Evolutionary conservation across 2,113 vertebrate genomes (phyloP), one percentile per base, ranked within the genome.

Genomic region (Strigops habroptila): DNA sequence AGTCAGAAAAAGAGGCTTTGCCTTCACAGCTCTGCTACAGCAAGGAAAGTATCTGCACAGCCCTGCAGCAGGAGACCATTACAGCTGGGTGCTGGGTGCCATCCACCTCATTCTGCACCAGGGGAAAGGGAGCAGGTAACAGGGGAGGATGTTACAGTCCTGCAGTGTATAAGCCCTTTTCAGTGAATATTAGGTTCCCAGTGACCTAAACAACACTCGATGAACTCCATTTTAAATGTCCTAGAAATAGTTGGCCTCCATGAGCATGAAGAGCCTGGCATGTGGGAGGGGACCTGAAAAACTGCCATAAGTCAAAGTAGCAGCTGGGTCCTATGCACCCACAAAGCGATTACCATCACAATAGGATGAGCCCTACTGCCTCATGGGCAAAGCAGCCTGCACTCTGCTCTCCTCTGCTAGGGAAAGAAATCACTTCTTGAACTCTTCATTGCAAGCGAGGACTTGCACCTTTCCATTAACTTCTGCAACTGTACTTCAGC

Each of bases 341-440:
- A 57, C 37, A 37, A 80, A 65, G 22, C 0, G 0, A 43, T 24
- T 33, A n/a, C 12, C 46, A 74, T 25, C 35, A 33, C 0, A 14
- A 14, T 6, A 24, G 8, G 21, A 62, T 33, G 25, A 93, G 41
- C 46, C 19, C 60, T 55, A n/a, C 44, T 91, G 57, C 30, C 44
- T 16, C 9, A 39, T 1, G 31, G 60, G n/a, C 31, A 75, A 51
- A 43, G 39, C 35, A 89, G 65, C 39, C 27, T 2, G 0, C 30
- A 53, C 13, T 52, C 62, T 49, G 6, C 52, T 88, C 43, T 82
- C 33, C 52, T 55, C 48, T 41, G 12, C 43, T 22, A 31, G 43
- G 17, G 16, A 73, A 60, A 77, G 39, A 57, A 91, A 77, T 52
- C 4, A 31, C 49, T 49, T 60, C 27, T 59, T 23, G 39, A 78